A percentile compares a stretch with the other conserved stretches of the same genome.
These are phyloP conservation scores for Mongoloraphidia duomilia DNA, from an alignment of 2,888 invertebrate species.

Conservation along the genomic window DNA sequence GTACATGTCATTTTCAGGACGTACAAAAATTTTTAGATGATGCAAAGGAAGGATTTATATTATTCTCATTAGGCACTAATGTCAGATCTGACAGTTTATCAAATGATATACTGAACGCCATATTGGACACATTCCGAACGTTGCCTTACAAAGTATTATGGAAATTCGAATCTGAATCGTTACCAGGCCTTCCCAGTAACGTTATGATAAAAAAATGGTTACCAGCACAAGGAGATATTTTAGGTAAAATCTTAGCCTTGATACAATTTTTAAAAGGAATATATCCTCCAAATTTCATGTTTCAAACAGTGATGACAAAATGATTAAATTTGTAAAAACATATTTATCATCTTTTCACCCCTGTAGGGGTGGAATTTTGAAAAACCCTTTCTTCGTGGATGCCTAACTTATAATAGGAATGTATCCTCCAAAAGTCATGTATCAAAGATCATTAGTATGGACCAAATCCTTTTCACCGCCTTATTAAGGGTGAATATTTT, in stretches of 20 bases:
- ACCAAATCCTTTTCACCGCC: too few species aligned
- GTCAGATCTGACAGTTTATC: constrained; percentile 18
- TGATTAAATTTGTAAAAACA: too few species aligned
- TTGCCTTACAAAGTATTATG: constrained; percentile 24
- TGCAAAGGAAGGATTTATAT: constrained; percentile 22
- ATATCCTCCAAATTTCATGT: too few species aligned
- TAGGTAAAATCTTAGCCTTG: constrained; percentile 16
- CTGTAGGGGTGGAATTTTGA: too few species aligned
- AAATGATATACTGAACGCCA: constrained; percentile 13
- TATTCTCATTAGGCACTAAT: constrained; percentile 25
- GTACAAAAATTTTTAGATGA: constrained; percentile 19
- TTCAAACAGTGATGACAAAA: too few species aligned
- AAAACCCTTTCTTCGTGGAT: too few species aligned
- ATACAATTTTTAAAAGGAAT: too few species aligned
- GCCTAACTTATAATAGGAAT: too few species aligned
- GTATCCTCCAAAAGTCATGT: too few species aligned
- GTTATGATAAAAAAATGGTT: constrained; percentile 24
- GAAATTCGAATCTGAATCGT: constrained; percentile 22
- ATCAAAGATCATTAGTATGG: too few species aligned
- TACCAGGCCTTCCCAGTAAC: constrained; percentile 22
- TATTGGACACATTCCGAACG: constrained; percentile 22
- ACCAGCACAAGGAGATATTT: constrained; percentile 25
- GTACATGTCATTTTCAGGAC: constrained; percentile 13
- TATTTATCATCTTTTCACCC: too few species aligned
- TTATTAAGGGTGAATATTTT: too few species aligned